Conservation (phyloP, 2,113 vertebrate species). For the Chascanopsetta lugubris region DNA sequence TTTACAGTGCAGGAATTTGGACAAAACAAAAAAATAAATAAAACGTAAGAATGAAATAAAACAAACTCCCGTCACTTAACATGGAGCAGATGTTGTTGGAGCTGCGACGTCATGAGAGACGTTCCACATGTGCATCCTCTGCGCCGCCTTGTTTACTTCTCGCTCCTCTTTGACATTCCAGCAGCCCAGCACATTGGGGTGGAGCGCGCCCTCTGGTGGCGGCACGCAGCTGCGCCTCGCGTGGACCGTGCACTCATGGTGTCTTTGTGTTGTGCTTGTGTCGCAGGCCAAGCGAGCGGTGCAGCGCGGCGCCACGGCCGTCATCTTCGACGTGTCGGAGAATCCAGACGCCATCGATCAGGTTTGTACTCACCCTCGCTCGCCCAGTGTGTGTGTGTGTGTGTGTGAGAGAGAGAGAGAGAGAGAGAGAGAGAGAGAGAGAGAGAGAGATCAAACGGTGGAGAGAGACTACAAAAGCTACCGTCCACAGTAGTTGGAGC, state of each 20-base stretch:
- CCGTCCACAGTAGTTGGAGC: no score
- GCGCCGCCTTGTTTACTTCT: constrained; percentile 31
- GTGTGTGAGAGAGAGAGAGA: constrained; percentile 16
- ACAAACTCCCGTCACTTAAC: background rate
- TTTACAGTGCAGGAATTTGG: no score
- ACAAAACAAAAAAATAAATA: no score
- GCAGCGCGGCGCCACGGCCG: constrained; percentile 95
- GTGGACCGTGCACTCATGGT: background rate
- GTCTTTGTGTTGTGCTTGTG: constrained; percentile 30
- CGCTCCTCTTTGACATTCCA: background rate
- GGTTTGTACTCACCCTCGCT: constrained; percentile 77
- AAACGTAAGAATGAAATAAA: no score
- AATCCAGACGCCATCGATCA: constrained; percentile 98
- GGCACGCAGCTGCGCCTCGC: no score
- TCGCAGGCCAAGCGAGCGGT: constrained; percentile 94
- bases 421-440: no score
- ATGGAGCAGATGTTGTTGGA: background rate
- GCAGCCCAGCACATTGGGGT: constrained; percentile 32
- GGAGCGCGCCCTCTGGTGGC: constrained; percentile 76
- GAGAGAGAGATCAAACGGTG: no score
- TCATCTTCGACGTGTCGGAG: constrained; percentile 99
- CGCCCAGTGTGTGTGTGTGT: constrained; percentile 17
- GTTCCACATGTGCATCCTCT: constrained; percentile 36
- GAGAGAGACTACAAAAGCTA: no score
- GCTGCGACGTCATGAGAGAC: constrained; percentile 34